Percentiles rank a stretch among this genome's conserved stretches.
Evolutionary conservation across 2,797 vertebrate species (phyloP).

Genomic region (Chloroceryle inda): DNA sequence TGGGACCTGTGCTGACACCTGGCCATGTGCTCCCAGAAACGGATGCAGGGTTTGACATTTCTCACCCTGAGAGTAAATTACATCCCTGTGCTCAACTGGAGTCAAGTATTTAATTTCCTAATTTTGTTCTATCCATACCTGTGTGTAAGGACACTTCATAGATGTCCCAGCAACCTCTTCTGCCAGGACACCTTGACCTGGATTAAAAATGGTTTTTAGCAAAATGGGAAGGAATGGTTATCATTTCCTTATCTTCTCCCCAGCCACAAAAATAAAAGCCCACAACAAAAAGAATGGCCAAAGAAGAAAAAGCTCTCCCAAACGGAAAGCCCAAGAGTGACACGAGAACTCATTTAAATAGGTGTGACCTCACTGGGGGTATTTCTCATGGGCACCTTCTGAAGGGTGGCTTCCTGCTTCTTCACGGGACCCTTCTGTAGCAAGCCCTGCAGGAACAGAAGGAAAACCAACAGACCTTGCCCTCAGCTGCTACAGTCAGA

Average conservation of each 20-base stretch:
- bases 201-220: neutral
- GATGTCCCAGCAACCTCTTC: neutral
- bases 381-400: neutral
- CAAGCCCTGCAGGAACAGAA: neutral
- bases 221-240: neutral
- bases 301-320: neutral
- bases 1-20: neutral
- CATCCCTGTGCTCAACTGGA: neutral
- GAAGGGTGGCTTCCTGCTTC: neutral
- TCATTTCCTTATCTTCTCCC: rapidly evolving
- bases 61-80: neutral
- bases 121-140: neutral
- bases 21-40: neutral
- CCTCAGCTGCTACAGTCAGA: neutral
- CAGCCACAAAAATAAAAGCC: neutral
- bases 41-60: neutral
- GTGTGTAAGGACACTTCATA: neutral
- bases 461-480: neutral
- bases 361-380: neutral
- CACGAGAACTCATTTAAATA: neutral
- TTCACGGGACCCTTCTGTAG: neutral
- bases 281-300: rapidly evolving
- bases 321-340: neutral
- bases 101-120: neutral
- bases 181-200: neutral